These are phyloP conservation scores for Struthio camelus DNA, from an alignment of 2,113 vertebrate species.

Conservation along the genomic window DNA sequence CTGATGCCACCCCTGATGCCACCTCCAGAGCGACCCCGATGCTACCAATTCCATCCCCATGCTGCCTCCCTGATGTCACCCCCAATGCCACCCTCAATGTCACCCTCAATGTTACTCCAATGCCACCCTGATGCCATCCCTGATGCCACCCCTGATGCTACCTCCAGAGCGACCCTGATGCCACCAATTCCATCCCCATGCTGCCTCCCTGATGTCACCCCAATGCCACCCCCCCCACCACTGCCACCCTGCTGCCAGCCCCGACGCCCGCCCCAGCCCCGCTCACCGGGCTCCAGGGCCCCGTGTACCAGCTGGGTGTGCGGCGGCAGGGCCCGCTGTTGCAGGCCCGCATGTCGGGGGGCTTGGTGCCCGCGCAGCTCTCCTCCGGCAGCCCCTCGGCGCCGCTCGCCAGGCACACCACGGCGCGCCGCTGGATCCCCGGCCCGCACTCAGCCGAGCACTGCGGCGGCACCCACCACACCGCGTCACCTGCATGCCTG, in stretches of 20 bases:
- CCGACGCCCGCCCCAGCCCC: background rate
- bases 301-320: slow-evolving; percentile 80
- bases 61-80: too few species aligned
- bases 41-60: too few species aligned
- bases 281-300: slow-evolving; percentile 87
- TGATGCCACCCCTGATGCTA: too few species aligned
- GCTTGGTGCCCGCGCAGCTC: slow-evolving; percentile 78
- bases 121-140: too few species aligned
- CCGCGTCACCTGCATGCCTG: background rate
- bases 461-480: slow-evolving; percentile 6
- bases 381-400: slow-evolving; percentile 45
- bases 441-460: slow-evolving; percentile 75
- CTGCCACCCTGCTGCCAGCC: background rate
- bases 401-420: slow-evolving; percentile 75
- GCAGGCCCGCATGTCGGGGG: slow-evolving; percentile 86
- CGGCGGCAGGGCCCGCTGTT: slow-evolving; percentile 80
- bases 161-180: background rate
- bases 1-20: background rate
- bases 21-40: background rate
- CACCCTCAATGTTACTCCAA: too few species aligned
- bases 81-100: too few species aligned
- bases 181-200: background rate
- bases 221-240: too few species aligned
- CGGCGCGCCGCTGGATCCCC: slow-evolving; percentile 77
- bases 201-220: background rate